Base-by-base conservation (phyloP, 2,113 vertebrate species). In the Todiramphus saurophagus region DNA sequence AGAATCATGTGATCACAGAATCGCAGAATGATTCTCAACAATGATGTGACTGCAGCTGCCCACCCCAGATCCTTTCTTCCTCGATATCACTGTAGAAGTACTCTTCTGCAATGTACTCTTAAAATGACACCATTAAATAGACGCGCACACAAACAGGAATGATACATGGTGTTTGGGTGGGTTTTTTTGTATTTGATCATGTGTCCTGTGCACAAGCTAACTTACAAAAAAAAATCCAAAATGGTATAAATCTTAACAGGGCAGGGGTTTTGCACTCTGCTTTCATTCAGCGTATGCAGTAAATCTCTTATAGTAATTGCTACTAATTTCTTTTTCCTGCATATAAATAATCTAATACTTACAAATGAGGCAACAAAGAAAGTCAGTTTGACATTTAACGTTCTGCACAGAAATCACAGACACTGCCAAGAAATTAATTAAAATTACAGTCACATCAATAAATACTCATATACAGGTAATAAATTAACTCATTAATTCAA, bases 401-500 rank as follows among this genome's bases (percentile, higher is more conserved):
- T 81, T 96, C 88, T 3, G 8, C 80, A 64, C 24, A 70, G 87
- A 93, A 94, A 93, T 74, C 85, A 90, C 75, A 90, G 63, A 74
- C 37, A 60, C 2, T 83, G 79, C 75, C 82, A 92, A 94, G 43
- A 68, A 90, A 94, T 83, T 95, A 94, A 95, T 97, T 96, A 94
- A 94, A 94, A 93, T 90, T 94, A 75, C n/a, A 92, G 72, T 86
- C 83, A 90, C 43, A 89, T 83, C 43, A 83, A 90, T 92, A 97
- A 95, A 90, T 93, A 94, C 85, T 92, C 76, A 75, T 80, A 81
- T 70, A 83, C 86, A 90, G 88, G 92, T 96, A 96, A 94, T 91
- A 95, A 95, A 92, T 95, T 95, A 95, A 93, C 68, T 94, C 83
- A 88, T 92, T 96, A 95, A 96, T 83, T 93, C 92, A 90, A n/a